Percentiles rank a stretch among this genome's conserved stretches.
Evolutionary conservation across 2,888 invertebrate species (phyloP).

Genomic region (Sepiola atlantica): DNA sequence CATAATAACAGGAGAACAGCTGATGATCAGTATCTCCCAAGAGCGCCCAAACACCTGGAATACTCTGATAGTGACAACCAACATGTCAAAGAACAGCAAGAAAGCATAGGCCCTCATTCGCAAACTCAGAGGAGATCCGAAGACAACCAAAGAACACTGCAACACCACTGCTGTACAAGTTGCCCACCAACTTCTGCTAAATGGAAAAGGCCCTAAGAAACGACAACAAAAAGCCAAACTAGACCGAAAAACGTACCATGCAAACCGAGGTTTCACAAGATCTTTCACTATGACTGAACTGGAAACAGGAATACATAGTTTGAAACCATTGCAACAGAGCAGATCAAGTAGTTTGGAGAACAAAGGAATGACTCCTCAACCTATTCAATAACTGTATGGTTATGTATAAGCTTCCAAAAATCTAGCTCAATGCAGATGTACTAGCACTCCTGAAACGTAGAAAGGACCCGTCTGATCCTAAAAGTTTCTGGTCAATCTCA

Average conservation of each 20-base stretch:
- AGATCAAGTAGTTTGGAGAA: no score
- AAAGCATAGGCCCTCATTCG: neutral
- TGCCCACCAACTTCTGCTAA: neutral
- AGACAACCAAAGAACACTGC: neutral
- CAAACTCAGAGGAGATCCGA: neutral
- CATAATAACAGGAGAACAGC: neutral
- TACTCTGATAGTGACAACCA: neutral
- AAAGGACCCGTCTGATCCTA: neutral
- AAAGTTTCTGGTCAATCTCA: no score
- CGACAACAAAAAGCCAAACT: neutral
- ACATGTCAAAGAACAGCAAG: constrained; percentile 14
- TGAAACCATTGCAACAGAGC: no score
- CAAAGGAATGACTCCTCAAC: no score
- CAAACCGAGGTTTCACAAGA: neutral
- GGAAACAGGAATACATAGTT: no score
- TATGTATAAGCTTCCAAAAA: neutral
- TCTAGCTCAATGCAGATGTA: neutral
- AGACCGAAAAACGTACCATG: neutral
- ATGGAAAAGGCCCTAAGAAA: neutral
- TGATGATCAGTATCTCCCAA: neutral
- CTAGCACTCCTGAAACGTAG: no score
- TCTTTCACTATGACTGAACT: neutral
- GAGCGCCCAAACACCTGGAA: neutral
- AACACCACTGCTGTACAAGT: neutral
- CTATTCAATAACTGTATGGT: no score